These are phyloP conservation scores for Malurus melanocephalus DNA, from an alignment of 2,113 vertebrate genomes.

Conservation along the genomic window DNA sequence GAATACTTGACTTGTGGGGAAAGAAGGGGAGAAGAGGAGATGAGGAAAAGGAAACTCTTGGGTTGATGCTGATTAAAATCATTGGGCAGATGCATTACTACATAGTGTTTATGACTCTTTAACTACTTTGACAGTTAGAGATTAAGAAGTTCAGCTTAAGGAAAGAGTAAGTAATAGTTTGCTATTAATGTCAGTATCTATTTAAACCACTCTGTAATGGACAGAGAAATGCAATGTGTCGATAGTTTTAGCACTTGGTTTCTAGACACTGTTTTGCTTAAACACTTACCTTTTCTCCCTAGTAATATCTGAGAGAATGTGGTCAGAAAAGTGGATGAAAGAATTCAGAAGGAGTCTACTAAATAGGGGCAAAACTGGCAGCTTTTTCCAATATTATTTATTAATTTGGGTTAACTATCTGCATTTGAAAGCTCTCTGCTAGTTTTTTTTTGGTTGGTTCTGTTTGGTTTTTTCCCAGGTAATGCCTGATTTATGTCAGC, in stretches of 20 bases:
- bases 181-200: neutral
- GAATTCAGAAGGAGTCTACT: neutral
- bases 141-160: slow-evolving; percentile 27
- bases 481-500: neutral
- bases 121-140: slow-evolving; percentile 23
- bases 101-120: neutral
- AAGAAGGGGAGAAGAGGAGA: slow-evolving; percentile 28
- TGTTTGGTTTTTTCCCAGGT: fast-evolving
- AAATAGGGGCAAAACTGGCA: neutral
- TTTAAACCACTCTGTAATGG: neutral
- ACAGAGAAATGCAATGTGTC: neutral
- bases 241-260: neutral
- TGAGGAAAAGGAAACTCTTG: slow-evolving; percentile 18
- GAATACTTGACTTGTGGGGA: slow-evolving; percentile 1
- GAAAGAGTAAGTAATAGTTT: slow-evolving; percentile 39
- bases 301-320: neutral
- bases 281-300: neutral
- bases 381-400: neutral
- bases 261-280: neutral
- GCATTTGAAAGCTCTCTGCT: neutral
- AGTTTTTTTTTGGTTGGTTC: neutral
- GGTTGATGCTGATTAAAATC: slow-evolving; percentile 17
- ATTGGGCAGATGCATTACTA: slow-evolving; percentile 13
- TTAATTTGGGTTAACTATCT: neutral
- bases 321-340: neutral